Conservation (phyloP, 1,140 invertebrate species). For the Palaemon carinicauda region DNA sequence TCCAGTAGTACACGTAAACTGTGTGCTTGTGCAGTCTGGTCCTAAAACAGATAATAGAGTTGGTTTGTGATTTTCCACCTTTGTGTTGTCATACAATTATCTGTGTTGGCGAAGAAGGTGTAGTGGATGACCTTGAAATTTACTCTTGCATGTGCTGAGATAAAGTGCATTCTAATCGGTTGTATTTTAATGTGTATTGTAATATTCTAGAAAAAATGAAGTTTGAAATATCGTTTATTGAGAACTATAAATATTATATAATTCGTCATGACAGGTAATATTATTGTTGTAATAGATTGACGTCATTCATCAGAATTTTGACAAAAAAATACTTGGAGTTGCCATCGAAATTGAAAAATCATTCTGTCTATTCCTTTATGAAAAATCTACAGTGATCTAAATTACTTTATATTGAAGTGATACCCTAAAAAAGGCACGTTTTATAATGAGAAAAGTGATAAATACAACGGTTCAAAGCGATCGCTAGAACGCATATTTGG, state of each 20-base stretch:
- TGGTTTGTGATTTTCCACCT: background rate
- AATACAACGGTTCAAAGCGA: no score
- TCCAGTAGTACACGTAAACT: no score
- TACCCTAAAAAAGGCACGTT: background rate
- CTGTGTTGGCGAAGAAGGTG: no score
- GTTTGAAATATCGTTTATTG: no score
- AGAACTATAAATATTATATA: background rate
- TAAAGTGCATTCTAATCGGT: background rate
- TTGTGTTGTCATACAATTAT: background rate
- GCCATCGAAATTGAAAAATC: background rate
- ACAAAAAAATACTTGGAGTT: background rate
- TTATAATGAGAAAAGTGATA: no score
- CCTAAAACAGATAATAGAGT: background rate
- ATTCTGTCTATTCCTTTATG: no score
- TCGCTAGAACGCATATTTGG: slow-evolving; percentile 20
- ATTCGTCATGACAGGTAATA: background rate
- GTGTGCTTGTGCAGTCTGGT: no score
- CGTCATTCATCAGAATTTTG: background rate
- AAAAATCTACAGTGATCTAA: no score
- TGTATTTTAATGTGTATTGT: background rate
- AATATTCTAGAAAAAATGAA: background rate
- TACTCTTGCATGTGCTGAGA: background rate
- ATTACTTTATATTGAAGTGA: no score
- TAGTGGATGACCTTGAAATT: slow-evolving; percentile 35
- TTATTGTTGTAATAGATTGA: background rate